A percentile compares a stretch with the other conserved stretches of the same genome.
phyloP scores from a whole-genome alignment of 2,888 invertebrate genomes.

The Zele albiditarsus region DNA sequence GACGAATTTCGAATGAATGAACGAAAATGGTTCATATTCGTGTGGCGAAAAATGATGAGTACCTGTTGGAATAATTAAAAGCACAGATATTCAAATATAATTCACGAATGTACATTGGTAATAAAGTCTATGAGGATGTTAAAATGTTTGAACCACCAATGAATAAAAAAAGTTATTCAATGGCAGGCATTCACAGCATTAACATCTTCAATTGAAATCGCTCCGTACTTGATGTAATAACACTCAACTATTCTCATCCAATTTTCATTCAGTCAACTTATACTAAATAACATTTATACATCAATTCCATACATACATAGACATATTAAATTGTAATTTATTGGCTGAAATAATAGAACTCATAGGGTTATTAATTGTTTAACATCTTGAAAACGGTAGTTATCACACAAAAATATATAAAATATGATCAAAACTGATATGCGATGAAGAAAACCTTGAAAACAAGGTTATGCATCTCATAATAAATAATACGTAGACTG shows the following conservation, averaged over 20 bases:
- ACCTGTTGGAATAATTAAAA: neutral
- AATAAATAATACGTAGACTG: neutral
- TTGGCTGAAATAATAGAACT: neutral
- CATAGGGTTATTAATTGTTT: neutral
- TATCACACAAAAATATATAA: neutral
- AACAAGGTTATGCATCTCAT: neutral
- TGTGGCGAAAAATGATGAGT: neutral
- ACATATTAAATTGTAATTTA: neutral
- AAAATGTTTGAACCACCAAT: neutral
- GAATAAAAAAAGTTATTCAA: neutral
- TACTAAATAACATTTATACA: neutral
- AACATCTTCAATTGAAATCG: constrained; percentile 27
- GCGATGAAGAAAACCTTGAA: neutral
- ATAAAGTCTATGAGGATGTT: neutral
- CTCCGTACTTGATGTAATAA: neutral
- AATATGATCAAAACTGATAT: neutral
- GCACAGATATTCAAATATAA: neutral
- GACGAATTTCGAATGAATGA: neutral
- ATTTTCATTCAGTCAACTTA: neutral
- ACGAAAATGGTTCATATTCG: neutral
- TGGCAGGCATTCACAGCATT: constrained; percentile 11
- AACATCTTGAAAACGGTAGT: neutral
- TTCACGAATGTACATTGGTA: neutral
- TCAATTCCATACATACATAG: neutral
- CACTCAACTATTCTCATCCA: neutral